Percentiles rank a stretch among this genome's conserved stretches.
These are phyloP conservation scores for Strigops habroptila DNA, from an alignment of 2,113 vertebrate genomes.

Conservation along the genomic window DNA sequence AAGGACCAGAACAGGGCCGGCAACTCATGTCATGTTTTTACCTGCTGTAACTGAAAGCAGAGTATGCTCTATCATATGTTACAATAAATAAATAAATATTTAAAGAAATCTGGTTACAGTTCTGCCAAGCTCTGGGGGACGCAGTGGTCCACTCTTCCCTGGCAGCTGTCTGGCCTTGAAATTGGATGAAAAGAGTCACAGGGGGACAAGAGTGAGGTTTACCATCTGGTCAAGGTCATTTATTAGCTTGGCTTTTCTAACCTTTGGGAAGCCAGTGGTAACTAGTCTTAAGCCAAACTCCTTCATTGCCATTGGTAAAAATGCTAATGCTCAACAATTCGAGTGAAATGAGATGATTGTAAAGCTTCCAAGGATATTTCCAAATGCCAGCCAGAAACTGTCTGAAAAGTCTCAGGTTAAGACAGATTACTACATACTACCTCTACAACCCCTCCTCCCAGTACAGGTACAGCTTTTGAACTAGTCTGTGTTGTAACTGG, in stretches of 20 bases:
- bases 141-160: neutral
- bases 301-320: constrained; percentile 3
- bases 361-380: neutral
- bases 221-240: neutral
- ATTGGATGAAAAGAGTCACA: neutral
- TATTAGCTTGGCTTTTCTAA: neutral
- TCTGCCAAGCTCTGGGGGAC: neutral
- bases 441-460: neutral
- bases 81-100: neutral
- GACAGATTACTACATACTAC: neutral
- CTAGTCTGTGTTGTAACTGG: neutral
- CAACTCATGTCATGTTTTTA: neutral
- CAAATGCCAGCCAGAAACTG: neutral
- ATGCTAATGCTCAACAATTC: neutral
- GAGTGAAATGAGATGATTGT: neutral
- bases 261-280: neutral
- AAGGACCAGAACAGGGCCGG: neutral
- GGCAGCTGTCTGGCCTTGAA: neutral
- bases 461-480: neutral
- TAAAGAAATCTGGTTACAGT: neutral
- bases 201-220: neutral
- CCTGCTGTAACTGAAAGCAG: neutral
- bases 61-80: neutral
- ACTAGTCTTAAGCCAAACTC: neutral
- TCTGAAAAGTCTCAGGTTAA: neutral